phyloP scores from a whole-genome alignment of 2,797 vertebrate species.

The Eleutherodactylus coqui region DNA sequence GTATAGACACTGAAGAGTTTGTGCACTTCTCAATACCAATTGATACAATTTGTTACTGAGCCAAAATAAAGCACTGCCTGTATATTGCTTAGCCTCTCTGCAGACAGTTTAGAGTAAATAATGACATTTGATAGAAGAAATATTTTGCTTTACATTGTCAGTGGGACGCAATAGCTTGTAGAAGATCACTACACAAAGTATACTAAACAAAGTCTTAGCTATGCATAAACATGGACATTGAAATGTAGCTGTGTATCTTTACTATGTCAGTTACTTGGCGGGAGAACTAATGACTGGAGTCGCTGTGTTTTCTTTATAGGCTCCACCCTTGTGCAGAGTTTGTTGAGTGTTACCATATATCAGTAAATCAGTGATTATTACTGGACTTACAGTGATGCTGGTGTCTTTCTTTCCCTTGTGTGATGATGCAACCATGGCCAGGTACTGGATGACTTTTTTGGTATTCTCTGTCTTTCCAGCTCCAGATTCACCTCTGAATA shows the following conservation, averaged over 20 bases:
- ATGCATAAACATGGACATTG: conserved; percentile 65
- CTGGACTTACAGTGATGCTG: conserved; percentile 86
- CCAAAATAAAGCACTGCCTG: neutral
- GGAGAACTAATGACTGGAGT: neutral
- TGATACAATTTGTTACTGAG: neutral
- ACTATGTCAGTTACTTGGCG: conserved; percentile 57
- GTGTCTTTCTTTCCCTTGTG: conserved; percentile 97
- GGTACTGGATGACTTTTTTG: conserved; percentile 98
- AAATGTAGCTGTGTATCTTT: conserved; percentile 48
- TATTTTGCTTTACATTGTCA: neutral
- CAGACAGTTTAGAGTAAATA: neutral
- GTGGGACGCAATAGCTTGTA: neutral
- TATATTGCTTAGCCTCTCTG: neutral
- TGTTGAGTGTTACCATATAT: conserved; percentile 10
- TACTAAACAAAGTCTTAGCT: conserved; percentile 63
- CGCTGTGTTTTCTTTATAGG: neutral
- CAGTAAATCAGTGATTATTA: neutral
- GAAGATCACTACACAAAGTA: conserved; percentile 59
- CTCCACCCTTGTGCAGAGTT: neutral
- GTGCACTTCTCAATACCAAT: neutral
- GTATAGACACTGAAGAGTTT: neutral
- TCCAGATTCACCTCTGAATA: conserved; percentile 90
- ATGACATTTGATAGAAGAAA: neutral
- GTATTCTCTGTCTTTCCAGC: conserved; percentile 98
- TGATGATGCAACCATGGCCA: conserved; percentile 94